These are phyloP conservation scores for Oryzias woworae DNA, from an alignment of 2,113 vertebrate species.

Conservation along the genomic window DNA sequence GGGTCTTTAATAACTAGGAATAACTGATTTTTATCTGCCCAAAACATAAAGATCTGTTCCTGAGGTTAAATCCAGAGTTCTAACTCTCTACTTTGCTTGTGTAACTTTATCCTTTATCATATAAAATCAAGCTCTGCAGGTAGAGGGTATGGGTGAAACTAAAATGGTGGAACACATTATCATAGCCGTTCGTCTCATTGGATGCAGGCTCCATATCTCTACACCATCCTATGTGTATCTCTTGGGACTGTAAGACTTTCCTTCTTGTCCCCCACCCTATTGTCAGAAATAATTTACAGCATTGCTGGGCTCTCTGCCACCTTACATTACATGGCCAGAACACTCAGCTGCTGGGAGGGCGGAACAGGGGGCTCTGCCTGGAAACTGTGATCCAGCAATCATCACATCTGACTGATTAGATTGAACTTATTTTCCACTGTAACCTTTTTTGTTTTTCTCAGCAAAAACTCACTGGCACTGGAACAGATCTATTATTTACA, in stretches of 20 bases:
- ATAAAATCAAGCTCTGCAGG: too few relatives aligned
- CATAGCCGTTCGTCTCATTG: constrained; percentile 3
- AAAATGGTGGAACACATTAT: neutral
- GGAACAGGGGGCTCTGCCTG: constrained; percentile 53
- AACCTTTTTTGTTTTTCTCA: constrained; percentile 14
- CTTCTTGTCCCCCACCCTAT: constrained; percentile 58
- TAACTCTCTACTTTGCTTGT: too few relatives aligned
- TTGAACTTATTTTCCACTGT: constrained; percentile 52
- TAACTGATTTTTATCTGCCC: too few relatives aligned
- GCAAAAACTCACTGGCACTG: neutral
- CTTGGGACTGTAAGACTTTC: constrained; percentile 56
- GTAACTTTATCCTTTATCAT: too few relatives aligned
- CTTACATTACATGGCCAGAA: constrained; percentile 70
- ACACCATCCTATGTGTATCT: constrained; percentile 51
- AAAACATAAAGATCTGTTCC: too few relatives aligned
- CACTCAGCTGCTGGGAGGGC: constrained; percentile 58
- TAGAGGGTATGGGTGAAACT: too few relatives aligned
- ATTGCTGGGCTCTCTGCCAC: constrained; percentile 68
- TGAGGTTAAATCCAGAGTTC: too few relatives aligned
- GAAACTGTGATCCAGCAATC: constrained; percentile 63
- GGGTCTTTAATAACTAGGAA: too few relatives aligned
- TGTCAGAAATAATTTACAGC: constrained; percentile 74
- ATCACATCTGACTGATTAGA: constrained; percentile 67
- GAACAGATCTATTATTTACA: neutral
- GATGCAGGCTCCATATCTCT: constrained; percentile 30